Conservation (phyloP, 2,888 invertebrate genomes). For the Strigamia transsilvanica region DNA sequence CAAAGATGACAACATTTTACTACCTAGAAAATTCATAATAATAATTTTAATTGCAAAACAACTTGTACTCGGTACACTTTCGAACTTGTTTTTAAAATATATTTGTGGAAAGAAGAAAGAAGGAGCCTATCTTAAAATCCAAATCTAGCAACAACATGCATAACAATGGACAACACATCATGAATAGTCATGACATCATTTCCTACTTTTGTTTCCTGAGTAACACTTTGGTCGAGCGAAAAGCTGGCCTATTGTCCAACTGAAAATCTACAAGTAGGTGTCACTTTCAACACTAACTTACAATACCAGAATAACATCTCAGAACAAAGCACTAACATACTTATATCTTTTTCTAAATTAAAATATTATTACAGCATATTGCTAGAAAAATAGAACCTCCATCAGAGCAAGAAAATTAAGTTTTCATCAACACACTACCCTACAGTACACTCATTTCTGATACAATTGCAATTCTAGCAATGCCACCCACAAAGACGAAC, state of each 20-base stretch:
- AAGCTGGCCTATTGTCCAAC: background rate
- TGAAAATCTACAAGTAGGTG: background rate
- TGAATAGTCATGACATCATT: constrained; percentile 29
- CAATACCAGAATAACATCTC: background rate
- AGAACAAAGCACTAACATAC: background rate
- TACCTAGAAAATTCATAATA: too few relatives aligned
- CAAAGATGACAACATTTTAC: too few relatives aligned
- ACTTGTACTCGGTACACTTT: too few relatives aligned
- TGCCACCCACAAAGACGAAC: background rate
- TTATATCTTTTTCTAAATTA: background rate
- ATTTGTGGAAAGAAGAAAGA: background rate
- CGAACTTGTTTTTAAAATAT: background rate
- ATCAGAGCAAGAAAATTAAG: too few relatives aligned
- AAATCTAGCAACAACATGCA: background rate
- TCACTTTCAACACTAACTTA: background rate
- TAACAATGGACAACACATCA: background rate
- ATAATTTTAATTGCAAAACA: too few relatives aligned
- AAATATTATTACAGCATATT: too few relatives aligned
- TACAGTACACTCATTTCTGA: background rate
- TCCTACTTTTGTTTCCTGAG: constrained; percentile 22
- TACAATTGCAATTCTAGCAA: background rate
- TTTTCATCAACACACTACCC: too few relatives aligned
- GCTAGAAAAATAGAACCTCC: too few relatives aligned
- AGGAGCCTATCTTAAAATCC: background rate
- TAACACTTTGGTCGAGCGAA: background rate